Conservation (phyloP, 37 sponge, comb jelly and placozoan genomes). For the Petrosia ficiformis region DNA sequence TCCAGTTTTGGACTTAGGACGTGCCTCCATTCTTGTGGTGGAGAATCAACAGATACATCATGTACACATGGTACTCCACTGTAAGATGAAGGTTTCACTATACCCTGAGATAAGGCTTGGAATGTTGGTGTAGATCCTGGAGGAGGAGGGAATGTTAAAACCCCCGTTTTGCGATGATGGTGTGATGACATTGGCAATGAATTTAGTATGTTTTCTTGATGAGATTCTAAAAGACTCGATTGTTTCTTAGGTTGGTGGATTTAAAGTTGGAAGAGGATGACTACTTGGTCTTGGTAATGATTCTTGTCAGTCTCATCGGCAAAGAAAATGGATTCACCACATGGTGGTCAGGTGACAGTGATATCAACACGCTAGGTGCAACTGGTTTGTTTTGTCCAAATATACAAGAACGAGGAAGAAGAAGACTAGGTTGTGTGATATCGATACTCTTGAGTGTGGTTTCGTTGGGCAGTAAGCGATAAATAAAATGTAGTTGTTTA, state of each 20-base stretch:
- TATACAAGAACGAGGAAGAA: background rate
- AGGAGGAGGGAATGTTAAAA: too few relatives aligned
- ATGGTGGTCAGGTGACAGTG: background rate
- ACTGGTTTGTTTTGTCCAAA: background rate
- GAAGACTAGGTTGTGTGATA: background rate
- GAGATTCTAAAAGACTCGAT: background rate
- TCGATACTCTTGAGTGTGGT: too few relatives aligned
- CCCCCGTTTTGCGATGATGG: too few relatives aligned
- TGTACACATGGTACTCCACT: background rate
- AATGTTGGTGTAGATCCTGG: background rate
- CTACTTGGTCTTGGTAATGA: background rate
- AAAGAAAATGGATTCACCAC: background rate
- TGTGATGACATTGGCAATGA: too few relatives aligned
- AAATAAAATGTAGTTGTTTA: background rate
- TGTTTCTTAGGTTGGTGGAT: background rate
- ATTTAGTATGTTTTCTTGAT: background rate
- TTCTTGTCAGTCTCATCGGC: background rate
- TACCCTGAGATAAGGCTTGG: too few relatives aligned
- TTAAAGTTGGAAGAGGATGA: background rate
- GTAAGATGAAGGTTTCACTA: background rate
- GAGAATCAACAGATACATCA: background rate
- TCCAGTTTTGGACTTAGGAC: background rate
- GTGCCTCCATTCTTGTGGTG: background rate
- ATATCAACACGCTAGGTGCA: background rate
- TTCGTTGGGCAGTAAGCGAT: too few relatives aligned